Base-by-base conservation (phyloP, 1,140 invertebrate species). In the Galleria mellonella region DNA sequence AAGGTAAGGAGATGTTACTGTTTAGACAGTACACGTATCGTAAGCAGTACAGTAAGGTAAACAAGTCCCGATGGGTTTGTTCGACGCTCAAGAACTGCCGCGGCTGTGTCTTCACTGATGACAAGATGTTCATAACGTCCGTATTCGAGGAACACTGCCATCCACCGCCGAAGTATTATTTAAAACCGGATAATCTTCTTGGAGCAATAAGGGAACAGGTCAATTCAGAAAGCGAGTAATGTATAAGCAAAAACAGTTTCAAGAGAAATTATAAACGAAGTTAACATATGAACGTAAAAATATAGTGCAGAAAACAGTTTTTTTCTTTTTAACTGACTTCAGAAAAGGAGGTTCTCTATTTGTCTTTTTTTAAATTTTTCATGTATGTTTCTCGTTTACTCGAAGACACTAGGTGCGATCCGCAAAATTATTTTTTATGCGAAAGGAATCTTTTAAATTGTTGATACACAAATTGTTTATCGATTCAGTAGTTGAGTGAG, bases 51-150 rank as follows among this genome's bases (percentile, higher is more conserved):
- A 40, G 43, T 2, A 76, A 57, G 32, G 48, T 45, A 0, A 31
- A 64, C 2, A 70, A 64, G 13, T 43, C 50, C 2, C 62, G 78
- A 41, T 86, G 83, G 83, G 67, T 74, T 3, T 86, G 83, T 42
- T 86, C 81, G 0, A 83, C 75, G 0, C 43, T 61, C 31, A 81
- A 79, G 50, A 76, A 82, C 35, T 84, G 78, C 47, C 63, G 60
- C 0, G 78, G 62, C 0, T 61, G 45, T 15, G 67, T 83, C 9
- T 78, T 78, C 37, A 79, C 79, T 4, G 64, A 79, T 29, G 41
- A 28, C 1, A 52, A 58, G 3, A 76, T 81, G 38, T 42, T 47
- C n/a, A 78, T 82, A 17, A 72, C 60, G n/a, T 70, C 72, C 1
- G 54, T 54, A 4, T 70, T 54, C 31, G 68, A 76, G 12, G 62